A percentile compares a stretch with the other conserved stretches of the same genome.
These are phyloP conservation scores for Drosophila anomelani DNA, from an alignment of 2,888 invertebrate species.

Conservation along the genomic window DNA sequence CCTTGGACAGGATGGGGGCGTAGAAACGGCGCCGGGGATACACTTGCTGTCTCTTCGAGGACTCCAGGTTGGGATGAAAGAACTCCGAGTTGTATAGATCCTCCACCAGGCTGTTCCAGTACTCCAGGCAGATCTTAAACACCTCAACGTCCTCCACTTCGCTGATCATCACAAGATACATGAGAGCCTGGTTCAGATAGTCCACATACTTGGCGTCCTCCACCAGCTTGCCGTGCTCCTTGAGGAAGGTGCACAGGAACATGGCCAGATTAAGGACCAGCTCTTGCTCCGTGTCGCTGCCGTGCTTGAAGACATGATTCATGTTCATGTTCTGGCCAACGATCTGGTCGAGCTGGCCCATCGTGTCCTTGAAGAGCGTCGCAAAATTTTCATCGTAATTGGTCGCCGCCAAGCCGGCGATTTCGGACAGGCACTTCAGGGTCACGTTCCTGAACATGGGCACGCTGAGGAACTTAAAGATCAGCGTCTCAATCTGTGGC, in stretches of 20 bases:
- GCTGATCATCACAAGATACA: slow-evolving; percentile 95
- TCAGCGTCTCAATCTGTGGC: slow-evolving; percentile 96
- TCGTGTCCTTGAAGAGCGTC: slow-evolving; percentile 94
- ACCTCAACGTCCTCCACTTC: slow-evolving; percentile 99
- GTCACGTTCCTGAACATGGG: slow-evolving; percentile 99
- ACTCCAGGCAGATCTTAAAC: slow-evolving; percentile 99
- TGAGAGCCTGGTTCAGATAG: slow-evolving; percentile 92
- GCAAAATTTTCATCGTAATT: slow-evolving; percentile 97
- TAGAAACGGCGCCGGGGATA: slow-evolving; percentile 90
- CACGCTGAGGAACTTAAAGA: slow-evolving; percentile 98
- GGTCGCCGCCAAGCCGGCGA: slow-evolving; percentile 95
- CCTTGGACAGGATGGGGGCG: slow-evolving; percentile 92
- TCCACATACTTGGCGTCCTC: slow-evolving; percentile 92
- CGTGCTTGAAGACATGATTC: slow-evolving; percentile 96
- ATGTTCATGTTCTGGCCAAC: slow-evolving; percentile 96
- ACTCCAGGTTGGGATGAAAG: slow-evolving; percentile 85
- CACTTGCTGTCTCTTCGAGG: slow-evolving; percentile 80
- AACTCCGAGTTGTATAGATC: slow-evolving; percentile 96
- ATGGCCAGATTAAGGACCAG: slow-evolving; percentile 99
- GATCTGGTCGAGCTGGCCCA: slow-evolving; percentile 96
- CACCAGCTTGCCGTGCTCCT: slow-evolving; percentile 96
- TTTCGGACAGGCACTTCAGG: slow-evolving; percentile 98
- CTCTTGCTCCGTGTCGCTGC: slow-evolving; percentile 98
- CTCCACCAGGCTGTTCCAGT: slow-evolving; percentile 97
- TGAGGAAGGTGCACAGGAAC: slow-evolving; percentile 98